Conservation (phyloP, 2,888 invertebrate species). For the Eueremaeus valkanovi region DNA sequence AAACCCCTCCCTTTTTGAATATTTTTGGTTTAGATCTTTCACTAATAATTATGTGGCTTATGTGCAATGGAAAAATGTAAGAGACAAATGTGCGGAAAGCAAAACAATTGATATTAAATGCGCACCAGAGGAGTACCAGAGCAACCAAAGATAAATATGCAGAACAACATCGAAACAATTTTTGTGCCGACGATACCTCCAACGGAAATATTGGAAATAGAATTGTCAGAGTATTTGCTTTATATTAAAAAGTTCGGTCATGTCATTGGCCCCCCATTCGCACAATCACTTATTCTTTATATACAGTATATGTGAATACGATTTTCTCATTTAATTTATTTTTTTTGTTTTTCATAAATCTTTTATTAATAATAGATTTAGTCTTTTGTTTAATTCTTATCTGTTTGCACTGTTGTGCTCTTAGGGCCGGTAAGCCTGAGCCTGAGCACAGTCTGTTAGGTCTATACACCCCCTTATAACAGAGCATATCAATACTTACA, state of each 20-base stretch:
- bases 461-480: not conserved
- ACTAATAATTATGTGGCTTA: not conserved
- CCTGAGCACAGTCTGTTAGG: not conserved
- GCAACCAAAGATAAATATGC: conserved; percentile 24
- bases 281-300: no score
- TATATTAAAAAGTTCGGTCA: not conserved
- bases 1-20: not conserved
- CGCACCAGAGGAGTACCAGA: not conserved
- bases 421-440: not conserved
- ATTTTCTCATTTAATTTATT: no score
- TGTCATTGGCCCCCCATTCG: no score
- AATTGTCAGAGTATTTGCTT: not conserved
- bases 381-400: no score
- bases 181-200: not conserved
- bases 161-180: not conserved
- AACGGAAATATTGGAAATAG: not conserved
- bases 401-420: no score
- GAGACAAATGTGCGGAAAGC: not conserved
- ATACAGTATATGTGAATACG: no score
- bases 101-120: not conserved
- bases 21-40: not conserved
- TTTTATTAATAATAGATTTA: no score
- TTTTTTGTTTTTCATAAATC: no score
- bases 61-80: not conserved
- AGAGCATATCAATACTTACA: not conserved